Evolutionary conservation across 2,797 vertebrate species (phyloP), one percentile per base, ranked within the genome.

Genomic region (Chrysocyon brachyurus): DNA sequence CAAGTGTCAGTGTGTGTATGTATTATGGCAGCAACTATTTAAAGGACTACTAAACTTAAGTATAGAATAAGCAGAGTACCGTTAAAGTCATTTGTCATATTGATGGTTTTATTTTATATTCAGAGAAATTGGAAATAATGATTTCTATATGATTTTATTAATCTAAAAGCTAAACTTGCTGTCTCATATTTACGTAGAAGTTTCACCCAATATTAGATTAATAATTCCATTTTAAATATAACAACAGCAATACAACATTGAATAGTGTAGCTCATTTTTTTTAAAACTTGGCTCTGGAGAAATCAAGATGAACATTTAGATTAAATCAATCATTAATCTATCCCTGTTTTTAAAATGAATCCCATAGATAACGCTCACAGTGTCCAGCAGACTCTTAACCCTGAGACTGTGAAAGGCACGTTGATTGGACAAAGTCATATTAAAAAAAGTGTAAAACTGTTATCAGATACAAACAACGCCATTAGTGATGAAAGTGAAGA

Each of bases 31-130:
- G 90, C 49, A 57, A 10, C 19, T 84, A 24, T 59, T 28, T 64
- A 91, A 57, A 63, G n/a, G 5, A 75, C 49, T 89, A 5, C 93
- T 90, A 78, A 97, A 93, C 22, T 8, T 19, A 40, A 72, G 33
- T 73, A 33, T 10, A 61, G n/a, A 68, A 59, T 70, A 64, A 93
- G 33, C 14, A 79, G 36, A 93, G 2, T 59, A 82, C 6, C 28
- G 12, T 87, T 94, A 70, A 87, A 93, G 78, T 84, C 24, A 46
- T 31, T 94, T 94, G 12, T 68, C 63, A 87, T n/a, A 2, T 52
- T 52, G 31, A 54, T 81, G 24, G 46, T 83, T 84, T 95, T 61
- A 46, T 93, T 91, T 93, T 90, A 82, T 75, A 63, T 57, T 95
- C 88, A 49, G 89, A 91, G 22, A 90, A 88, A 63, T 54, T 61